Evolutionary conservation across 2,888 invertebrate genomes (phyloP).

Genomic region (Sylvicola cinctus): DNA sequence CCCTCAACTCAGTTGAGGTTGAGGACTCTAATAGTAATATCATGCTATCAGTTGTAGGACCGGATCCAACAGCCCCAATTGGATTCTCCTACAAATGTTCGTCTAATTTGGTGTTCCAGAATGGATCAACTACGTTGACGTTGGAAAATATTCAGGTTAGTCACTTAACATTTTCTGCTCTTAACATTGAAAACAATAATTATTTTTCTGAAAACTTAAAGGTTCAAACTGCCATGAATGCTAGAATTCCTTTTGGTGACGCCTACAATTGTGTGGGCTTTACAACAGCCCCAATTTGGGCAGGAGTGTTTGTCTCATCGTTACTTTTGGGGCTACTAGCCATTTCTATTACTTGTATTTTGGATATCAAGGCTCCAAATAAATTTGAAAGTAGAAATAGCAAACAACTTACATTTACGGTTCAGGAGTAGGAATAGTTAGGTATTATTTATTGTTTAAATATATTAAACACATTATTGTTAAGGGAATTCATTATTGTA

Average conservation of each 20-base stretch:
- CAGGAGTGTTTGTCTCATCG: slow-evolving; percentile 61
- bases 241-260: slow-evolving; percentile 38
- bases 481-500: too few relatives aligned
- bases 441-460: too few relatives aligned
- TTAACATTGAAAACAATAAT: not conserved
- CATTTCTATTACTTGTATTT: slow-evolving; percentile 66
- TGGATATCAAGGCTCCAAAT: slow-evolving; percentile 90
- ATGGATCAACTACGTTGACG: slow-evolving; percentile 27
- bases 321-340: slow-evolving; percentile 57
- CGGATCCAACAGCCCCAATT: slow-evolving; percentile 28
- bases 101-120: slow-evolving; percentile 27
- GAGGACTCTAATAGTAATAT: slow-evolving; percentile 21
- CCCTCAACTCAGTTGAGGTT: slow-evolving; percentile 33
- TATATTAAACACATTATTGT: too few relatives aligned
- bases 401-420: slow-evolving; percentile 70
- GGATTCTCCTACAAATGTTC: slow-evolving; percentile 35
- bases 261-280: slow-evolving; percentile 82
- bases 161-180: not conserved
- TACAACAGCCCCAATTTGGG: slow-evolving; percentile 81
- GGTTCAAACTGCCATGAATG: slow-evolving; percentile 34
- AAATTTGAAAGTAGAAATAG: slow-evolving; percentile 91
- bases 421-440: slow-evolving; percentile 36
- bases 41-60: slow-evolving; percentile 14
- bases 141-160: slow-evolving; percentile 32
- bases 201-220: slow-evolving; percentile 13